Evolutionary conservation across 2,113 vertebrate species (phyloP).

Genomic region (Menidia beryllina): DNA sequence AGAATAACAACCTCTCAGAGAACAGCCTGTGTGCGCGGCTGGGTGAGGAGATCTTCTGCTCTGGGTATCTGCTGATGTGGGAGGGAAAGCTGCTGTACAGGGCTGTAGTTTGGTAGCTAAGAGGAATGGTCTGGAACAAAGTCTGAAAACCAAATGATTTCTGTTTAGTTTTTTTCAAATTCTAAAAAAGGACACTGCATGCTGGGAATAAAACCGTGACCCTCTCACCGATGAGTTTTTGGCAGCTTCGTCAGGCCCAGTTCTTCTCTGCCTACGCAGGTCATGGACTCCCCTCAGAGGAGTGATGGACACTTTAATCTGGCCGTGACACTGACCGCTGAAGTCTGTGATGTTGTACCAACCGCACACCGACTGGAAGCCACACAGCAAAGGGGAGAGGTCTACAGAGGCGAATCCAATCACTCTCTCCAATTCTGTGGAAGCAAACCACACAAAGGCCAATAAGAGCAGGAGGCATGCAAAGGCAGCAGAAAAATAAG

Average conservation of each 20-base stretch:
- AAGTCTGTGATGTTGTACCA: constrained; percentile 98
- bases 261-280: constrained; percentile 83
- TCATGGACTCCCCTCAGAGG: constrained; percentile 84
- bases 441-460: constrained; percentile 15
- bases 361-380: constrained; percentile 92
- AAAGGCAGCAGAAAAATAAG: neutral
- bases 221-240: constrained; percentile 67
- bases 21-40: constrained; percentile 65
- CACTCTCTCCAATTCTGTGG: constrained; percentile 88
- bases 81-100: constrained; percentile 77
- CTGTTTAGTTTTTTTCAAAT: constrained; percentile 1
- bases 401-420: constrained; percentile 95
- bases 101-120: constrained; percentile 79
- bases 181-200: neutral
- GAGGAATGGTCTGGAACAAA: constrained; percentile 48
- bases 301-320: constrained; percentile 93
- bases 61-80: constrained; percentile 74
- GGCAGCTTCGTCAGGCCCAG: constrained; percentile 56
- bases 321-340: constrained; percentile 92
- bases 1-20: constrained; percentile 78
- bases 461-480: neutral
- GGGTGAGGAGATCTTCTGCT: constrained; percentile 75
- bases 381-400: constrained; percentile 92
- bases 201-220: neutral
- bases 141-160: constrained; percentile 49